Evolutionary conservation across 1,140 invertebrate species (phyloP).

Genomic region (Aphaenogaster ashmeadi): DNA sequence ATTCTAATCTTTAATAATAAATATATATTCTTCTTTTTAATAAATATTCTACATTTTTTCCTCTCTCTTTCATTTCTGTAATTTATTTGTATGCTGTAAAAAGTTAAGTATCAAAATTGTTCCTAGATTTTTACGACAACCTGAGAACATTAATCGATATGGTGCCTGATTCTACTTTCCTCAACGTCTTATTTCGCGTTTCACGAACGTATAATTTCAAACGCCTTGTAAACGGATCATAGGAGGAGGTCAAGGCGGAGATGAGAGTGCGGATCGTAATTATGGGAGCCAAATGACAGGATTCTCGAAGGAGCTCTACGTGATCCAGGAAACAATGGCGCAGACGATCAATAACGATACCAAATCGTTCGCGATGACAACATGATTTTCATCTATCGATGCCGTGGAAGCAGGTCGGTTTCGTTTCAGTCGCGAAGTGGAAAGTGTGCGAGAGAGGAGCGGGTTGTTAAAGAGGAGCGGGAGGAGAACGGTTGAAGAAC

Average conservation of each 20-base stretch:
- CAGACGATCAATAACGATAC: conserved; percentile 39
- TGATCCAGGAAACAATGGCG: conserved; percentile 40
- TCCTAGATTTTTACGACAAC: neutral
- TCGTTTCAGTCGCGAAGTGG: conserved; percentile 35
- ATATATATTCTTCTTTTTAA: neutral
- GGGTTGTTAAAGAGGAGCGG: conserved; percentile 40
- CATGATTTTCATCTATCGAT: conserved; percentile 28
- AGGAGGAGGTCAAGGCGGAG: conserved; percentile 20
- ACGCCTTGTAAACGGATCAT: neutral
- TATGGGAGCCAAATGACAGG: conserved; percentile 15
- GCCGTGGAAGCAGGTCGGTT: conserved; percentile 48
- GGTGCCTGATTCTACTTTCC: neutral
- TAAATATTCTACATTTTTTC: neutral
- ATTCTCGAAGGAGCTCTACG: neutral
- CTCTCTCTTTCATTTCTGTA: neutral
- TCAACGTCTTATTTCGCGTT: conserved; percentile 21
- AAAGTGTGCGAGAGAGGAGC: conserved; percentile 35
- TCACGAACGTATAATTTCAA: conserved; percentile 22
- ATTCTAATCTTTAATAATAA: neutral
- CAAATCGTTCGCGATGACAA: conserved; percentile 15
- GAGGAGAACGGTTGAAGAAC: conserved; percentile 51
- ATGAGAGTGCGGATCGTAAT: neutral
- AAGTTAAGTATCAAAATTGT: neutral
- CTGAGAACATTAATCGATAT: neutral
- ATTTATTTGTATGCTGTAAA: neutral